A percentile compares a stretch with the other conserved stretches of the same genome.
These are phyloP conservation scores for Ashinkailepas kermadecensis DNA, from an alignment of 2,888 invertebrate genomes.

Conservation along the genomic window DNA sequence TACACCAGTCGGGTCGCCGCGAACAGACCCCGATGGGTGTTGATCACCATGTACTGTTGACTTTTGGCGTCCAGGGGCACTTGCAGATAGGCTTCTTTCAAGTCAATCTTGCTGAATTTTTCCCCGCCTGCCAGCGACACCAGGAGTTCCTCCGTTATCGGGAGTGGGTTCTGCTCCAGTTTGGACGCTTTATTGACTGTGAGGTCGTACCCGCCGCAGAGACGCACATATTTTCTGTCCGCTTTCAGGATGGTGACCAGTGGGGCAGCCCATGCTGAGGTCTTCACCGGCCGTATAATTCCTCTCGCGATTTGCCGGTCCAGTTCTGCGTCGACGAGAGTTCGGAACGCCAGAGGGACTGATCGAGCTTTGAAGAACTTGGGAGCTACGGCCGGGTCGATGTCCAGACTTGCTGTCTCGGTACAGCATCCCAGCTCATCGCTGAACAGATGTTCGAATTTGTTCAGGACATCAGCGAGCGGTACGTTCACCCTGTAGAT, in stretches of 20 bases:
- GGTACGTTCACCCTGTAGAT: too few relatives aligned
- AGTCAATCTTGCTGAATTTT: neutral
- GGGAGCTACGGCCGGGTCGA: neutral
- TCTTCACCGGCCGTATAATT: neutral
- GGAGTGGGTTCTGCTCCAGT: neutral
- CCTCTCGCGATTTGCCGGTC: neutral
- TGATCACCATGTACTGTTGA: too few relatives aligned
- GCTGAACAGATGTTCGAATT: too few relatives aligned
- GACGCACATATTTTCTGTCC: neutral
- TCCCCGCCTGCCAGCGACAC: neutral
- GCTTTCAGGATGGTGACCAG: neutral
- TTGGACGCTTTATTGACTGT: neutral
- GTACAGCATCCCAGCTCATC: too few relatives aligned
- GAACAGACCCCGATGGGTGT: neutral
- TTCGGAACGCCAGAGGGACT: neutral
- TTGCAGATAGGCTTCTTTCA: neutral
- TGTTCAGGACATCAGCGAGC: too few relatives aligned
- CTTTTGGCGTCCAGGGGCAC: neutral
- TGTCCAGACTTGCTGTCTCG: too few relatives aligned
- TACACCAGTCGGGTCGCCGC: neutral
- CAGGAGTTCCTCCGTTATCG: neutral
- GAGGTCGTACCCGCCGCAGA: neutral
- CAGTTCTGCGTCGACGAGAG: neutral
- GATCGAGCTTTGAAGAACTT: neutral
- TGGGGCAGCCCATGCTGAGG: neutral